Conservation (phyloP, 2,113 vertebrate genomes). For the Silurus glanis region DNA sequence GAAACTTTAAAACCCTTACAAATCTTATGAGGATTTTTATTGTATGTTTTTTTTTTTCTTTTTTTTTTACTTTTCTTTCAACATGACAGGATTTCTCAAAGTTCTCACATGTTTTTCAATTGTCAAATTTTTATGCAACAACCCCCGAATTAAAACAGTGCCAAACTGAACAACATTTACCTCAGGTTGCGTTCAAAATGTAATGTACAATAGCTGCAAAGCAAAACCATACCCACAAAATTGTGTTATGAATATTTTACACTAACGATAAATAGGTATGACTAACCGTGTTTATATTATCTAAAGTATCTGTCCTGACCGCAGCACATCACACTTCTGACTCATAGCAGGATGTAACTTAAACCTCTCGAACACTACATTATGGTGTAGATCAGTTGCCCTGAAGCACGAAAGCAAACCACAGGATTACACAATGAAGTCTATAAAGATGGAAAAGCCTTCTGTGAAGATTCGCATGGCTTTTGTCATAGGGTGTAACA, state of each 20-base stretch:
- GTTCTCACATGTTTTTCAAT: not conserved
- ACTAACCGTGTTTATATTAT: not conserved
- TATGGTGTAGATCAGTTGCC: conserved; percentile 10
- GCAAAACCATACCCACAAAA: not conserved
- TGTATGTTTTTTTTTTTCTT: too few relatives aligned
- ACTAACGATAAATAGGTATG: not conserved
- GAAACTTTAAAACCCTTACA: too few relatives aligned
- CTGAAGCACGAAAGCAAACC: conserved; percentile 32
- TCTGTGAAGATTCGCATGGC: not conserved
- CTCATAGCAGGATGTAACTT: conserved; percentile 42
- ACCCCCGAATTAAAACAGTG: not conserved
- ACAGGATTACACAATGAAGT: conserved; percentile 7
- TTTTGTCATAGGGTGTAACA: conserved; percentile 35
- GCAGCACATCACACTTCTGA: conserved; percentile 10
- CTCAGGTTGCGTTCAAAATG: not conserved
- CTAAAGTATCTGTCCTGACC: not conserved
- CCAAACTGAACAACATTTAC: not conserved
- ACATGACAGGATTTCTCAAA: too few relatives aligned
- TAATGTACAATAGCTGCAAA: not conserved
- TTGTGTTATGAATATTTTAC: too few relatives aligned
- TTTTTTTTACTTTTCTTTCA: too few relatives aligned
- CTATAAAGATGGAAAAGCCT: not conserved
- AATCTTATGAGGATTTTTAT: too few relatives aligned
- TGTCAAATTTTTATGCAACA: not conserved
- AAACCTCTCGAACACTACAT: not conserved